Conservation (phyloP, 1,140 invertebrate species). For the Plutomurus gul region DNA sequence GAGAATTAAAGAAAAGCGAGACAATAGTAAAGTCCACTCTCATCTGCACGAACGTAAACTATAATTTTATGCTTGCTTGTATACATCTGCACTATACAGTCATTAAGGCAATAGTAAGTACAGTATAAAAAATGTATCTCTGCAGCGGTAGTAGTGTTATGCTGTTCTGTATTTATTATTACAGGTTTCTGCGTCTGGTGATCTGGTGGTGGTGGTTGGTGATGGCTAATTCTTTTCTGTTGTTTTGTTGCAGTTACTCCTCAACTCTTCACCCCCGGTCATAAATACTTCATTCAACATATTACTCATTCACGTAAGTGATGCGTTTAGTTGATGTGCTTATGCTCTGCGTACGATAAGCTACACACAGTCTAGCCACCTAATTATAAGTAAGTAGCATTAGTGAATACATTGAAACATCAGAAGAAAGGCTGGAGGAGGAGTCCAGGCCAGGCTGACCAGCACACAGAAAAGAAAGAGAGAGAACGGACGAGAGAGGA, state of each 20-base stretch:
- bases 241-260: neutral
- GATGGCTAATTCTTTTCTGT: neutral
- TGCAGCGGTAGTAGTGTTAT: no score
- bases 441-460: no score
- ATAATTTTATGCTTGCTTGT: slow-evolving; percentile 1
- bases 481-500: neutral
- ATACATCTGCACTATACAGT: no score
- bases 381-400: no score
- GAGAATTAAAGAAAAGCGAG: neutral
- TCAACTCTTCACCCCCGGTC: slow-evolving; percentile 32
- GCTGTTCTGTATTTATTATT: no score
- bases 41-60: no score
- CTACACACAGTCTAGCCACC: no score
- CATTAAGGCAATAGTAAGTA: no score
- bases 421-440: no score
- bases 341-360: no score
- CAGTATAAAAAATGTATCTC: no score
- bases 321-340: neutral
- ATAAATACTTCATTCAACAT: slow-evolving; percentile 41
- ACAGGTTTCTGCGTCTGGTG: neutral
- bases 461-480: slow-evolving; percentile 1
- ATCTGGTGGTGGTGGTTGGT: neutral
- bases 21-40: neutral
- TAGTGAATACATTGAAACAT: no score
- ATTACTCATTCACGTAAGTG: slow-evolving; percentile 34